A percentile compares a stretch with the other conserved stretches of the same genome.
Evolutionary conservation across 2,797 vertebrate species (phyloP).

Genomic region (Haliaeetus albicilla): DNA sequence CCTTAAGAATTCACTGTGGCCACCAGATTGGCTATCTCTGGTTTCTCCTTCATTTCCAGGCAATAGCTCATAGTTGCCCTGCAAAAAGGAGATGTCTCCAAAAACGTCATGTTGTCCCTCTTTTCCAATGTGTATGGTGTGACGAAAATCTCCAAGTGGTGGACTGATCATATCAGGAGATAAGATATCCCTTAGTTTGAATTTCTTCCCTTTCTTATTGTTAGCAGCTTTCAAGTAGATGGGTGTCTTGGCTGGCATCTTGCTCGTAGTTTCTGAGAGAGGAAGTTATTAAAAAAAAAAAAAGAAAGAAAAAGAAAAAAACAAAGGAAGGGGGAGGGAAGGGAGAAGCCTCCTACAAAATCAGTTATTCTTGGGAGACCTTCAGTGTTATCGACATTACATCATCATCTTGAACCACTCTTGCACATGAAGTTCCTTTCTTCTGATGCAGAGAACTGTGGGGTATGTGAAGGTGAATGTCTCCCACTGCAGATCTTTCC

Average conservation of each 20-base stretch:
- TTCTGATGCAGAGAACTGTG: not conserved
- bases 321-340: not conserved
- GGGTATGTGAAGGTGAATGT: not conserved
- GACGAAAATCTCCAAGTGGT: constrained; percentile 96
- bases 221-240: constrained; percentile 95
- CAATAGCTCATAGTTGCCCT: constrained; percentile 94
- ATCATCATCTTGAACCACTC: constrained; percentile 22
- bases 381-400: constrained; percentile 27
- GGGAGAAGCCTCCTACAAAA: not conserved
- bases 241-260: constrained; percentile 97
- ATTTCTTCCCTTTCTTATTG: constrained; percentile 95
- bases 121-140: constrained; percentile 96
- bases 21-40: constrained; percentile 75
- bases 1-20: constrained; percentile 86
- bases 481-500: not conserved
- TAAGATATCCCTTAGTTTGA: constrained; percentile 92
- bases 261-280: constrained; percentile 40
- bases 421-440: not conserved
- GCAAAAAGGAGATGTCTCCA: constrained; percentile 97
- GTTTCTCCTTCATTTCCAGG: constrained; percentile 82
- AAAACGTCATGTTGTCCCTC: constrained; percentile 94
- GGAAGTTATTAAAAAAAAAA: not conserved
- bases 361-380: not conserved
- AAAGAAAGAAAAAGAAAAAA: not conserved
- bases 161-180: constrained; percentile 99